phyloP scores from a whole-genome alignment of 2,888 invertebrate genomes.

The Beris chalybata region DNA sequence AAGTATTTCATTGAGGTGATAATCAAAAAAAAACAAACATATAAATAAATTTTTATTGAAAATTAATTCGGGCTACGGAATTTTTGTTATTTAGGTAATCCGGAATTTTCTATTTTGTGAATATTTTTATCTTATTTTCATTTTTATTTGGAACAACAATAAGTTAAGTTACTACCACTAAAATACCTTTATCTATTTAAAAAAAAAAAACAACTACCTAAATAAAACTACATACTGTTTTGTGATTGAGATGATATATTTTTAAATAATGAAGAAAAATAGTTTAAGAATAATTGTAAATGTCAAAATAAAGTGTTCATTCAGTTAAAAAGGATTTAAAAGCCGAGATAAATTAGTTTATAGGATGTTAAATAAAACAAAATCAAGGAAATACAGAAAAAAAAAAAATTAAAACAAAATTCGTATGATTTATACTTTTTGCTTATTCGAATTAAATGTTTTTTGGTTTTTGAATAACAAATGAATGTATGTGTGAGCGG shows the following conservation, averaged over 20 bases:
- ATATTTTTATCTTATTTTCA: too few species aligned
- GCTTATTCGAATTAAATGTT: not conserved
- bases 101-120: too few species aligned
- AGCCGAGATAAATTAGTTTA: conserved; percentile 20
- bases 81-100: too few species aligned
- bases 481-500: too few species aligned
- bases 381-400: conserved; percentile 30
- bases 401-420: conserved; percentile 9
- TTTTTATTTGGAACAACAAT: too few species aligned
- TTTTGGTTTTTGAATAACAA: too few species aligned
- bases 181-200: conserved; percentile 18
- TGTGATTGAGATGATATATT: conserved; percentile 31
- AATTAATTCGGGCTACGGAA: too few species aligned
- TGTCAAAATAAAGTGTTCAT: conserved; percentile 37
- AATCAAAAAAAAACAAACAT: too few species aligned
- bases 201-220: conserved; percentile 20
- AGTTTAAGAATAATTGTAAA: conserved; percentile 15
- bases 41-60: too few species aligned
- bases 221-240: conserved; percentile 13
- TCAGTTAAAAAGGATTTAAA: conserved; percentile 34
- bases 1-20: too few species aligned
- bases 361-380: conserved; percentile 35
- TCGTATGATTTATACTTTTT: not conserved
- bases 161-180: not conserved
- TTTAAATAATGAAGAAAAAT: conserved; percentile 22